These are phyloP conservation scores for Eupithecia subfuscata DNA, from an alignment of 2,888 invertebrate genomes.

Conservation along the genomic window DNA sequence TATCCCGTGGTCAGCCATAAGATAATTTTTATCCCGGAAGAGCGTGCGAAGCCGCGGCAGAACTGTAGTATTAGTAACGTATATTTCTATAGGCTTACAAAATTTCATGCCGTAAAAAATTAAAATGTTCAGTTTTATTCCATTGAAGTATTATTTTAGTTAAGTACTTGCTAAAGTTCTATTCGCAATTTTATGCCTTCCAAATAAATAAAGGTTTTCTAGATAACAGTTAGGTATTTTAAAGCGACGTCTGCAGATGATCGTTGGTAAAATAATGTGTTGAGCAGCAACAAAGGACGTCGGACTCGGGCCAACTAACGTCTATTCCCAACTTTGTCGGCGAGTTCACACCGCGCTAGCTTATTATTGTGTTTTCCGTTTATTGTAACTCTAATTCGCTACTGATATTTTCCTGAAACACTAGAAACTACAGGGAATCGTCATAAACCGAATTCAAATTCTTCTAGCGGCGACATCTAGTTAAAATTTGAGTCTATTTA, in stretches of 20 bases:
- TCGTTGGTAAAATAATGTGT: constrained; percentile 47
- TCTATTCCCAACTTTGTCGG: constrained; percentile 42
- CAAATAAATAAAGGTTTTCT: not conserved
- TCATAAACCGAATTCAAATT: no score
- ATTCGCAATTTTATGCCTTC: not conserved
- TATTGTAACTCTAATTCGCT: not conserved
- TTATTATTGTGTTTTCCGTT: constrained; percentile 14
- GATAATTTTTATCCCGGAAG: no score
- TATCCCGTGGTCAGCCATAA: no score
- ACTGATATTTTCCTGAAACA: not conserved
- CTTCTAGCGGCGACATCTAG: no score
- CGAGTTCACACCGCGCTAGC: constrained; percentile 35
- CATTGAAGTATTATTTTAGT: no score
- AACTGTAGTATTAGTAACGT: no score
- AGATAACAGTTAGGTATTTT: constrained; percentile 14
- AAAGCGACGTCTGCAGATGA: constrained; percentile 28
- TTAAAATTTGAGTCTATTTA: no score
- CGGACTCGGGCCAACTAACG: constrained; percentile 44
- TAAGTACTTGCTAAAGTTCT: no score
- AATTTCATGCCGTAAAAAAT: no score
- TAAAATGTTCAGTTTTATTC: no score
- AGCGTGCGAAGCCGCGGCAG: no score
- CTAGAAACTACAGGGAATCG: not conserved
- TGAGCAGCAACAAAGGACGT: constrained; percentile 53
- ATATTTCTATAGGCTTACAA: no score